Evolutionary conservation across 2,888 invertebrate species (phyloP).

Genomic region (Eupithecia pulchellata): DNA sequence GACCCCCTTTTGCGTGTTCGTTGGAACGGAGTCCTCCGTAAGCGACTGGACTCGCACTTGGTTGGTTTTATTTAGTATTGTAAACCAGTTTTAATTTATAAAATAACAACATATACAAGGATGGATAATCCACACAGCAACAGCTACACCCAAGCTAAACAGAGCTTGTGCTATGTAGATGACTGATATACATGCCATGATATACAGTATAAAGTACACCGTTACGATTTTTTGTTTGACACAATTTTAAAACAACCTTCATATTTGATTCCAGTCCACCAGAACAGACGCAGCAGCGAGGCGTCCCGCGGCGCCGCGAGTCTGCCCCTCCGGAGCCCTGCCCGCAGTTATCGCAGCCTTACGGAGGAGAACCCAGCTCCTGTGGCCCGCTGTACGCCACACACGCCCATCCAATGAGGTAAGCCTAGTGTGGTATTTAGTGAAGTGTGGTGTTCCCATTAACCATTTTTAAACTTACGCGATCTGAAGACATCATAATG

Average conservation of each 20-base stretch:
- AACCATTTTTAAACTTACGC: too few relatives aligned
- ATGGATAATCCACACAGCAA: too few relatives aligned
- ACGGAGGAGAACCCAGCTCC: conserved; percentile 87
- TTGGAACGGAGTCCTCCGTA: too few relatives aligned
- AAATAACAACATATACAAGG: too few relatives aligned
- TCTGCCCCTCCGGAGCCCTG: conserved; percentile 66
- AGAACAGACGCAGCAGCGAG: conserved; percentile 69
- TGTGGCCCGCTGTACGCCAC: conserved; percentile 88
- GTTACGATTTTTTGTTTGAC: neutral
- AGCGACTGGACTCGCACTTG: too few relatives aligned
- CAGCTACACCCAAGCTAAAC: too few relatives aligned
- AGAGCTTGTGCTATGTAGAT: neutral
- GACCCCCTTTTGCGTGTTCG: too few relatives aligned
- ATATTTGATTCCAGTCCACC: conserved; percentile 63
- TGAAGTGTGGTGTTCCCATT: neutral
- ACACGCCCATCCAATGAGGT: conserved; percentile 79
- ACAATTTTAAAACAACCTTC: neutral
- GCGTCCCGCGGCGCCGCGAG: conserved; percentile 62
- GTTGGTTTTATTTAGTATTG: too few relatives aligned
- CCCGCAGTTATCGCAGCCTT: conserved; percentile 84
- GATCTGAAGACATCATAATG: too few relatives aligned
- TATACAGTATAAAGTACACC: too few relatives aligned
- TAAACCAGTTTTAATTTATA: too few relatives aligned
- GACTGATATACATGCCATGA: neutral
- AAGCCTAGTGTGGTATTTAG: neutral